Evolutionary conservation across 2,888 invertebrate genomes (phyloP).

Genomic region (Chydorus sphaericus): DNA sequence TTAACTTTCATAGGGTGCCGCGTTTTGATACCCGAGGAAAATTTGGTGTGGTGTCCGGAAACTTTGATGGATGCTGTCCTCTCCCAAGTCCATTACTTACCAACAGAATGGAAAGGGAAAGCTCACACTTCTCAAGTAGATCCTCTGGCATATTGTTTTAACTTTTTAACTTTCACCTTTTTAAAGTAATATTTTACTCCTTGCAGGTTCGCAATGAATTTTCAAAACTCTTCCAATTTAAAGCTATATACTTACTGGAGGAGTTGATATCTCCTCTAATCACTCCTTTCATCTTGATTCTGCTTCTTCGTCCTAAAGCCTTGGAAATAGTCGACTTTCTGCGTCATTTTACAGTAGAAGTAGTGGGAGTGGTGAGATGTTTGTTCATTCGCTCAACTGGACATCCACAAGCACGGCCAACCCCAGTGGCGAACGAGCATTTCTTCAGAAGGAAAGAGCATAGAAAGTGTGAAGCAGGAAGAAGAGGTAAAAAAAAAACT

Average conservation of each 20-base stretch:
- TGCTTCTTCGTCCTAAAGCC: conserved; percentile 56
- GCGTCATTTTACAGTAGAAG: conserved; percentile 87
- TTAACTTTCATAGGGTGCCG: conserved; percentile 27
- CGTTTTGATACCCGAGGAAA: conserved; percentile 70
- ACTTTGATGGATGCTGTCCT: conserved; percentile 68
- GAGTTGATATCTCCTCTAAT: conserved; percentile 81
- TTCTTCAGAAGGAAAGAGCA: background rate
- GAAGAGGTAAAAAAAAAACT: too few relatives aligned
- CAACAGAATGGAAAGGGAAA: conserved; percentile 73
- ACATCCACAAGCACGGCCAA: conserved; percentile 84
- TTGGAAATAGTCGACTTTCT: conserved; percentile 91
- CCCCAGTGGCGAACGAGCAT: conserved; percentile 24
- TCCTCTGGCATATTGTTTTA: background rate
- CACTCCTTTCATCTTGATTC: conserved; percentile 73
- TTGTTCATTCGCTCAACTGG: conserved; percentile 65
- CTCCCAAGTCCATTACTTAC: conserved; percentile 86
- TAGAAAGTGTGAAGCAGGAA: too few relatives aligned
- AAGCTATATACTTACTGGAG: conserved; percentile 67
- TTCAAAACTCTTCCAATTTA: conserved; percentile 82
- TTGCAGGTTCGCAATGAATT: conserved; percentile 56
- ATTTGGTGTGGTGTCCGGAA: conserved; percentile 74
- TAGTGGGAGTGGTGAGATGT: conserved; percentile 94
- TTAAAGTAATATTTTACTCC: too few relatives aligned
- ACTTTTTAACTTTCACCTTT: background rate
- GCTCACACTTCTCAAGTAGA: conserved; percentile 65